phyloP scores from a whole-genome alignment of 2,888 invertebrate genomes.

The Eremobia ochroleuca region DNA sequence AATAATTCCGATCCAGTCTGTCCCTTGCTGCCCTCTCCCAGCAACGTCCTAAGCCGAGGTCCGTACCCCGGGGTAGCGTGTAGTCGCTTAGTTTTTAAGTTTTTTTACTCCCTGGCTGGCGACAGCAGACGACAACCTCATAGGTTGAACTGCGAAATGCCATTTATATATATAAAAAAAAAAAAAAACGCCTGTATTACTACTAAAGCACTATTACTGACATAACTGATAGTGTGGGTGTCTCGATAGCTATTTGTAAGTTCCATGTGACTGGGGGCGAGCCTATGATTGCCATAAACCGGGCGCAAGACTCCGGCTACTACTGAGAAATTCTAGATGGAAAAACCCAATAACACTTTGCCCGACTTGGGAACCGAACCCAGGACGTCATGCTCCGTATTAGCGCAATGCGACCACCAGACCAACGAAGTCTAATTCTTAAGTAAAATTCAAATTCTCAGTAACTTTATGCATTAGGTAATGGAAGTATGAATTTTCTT shows the following conservation, averaged over 20 bases:
- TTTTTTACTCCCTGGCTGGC: no score
- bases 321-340: not conserved
- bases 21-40: no score
- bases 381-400: not conserved
- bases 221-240: not conserved
- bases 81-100: no score
- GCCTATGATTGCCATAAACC: not conserved
- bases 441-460: slow-evolving; percentile 19
- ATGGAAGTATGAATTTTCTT: slow-evolving; percentile 58
- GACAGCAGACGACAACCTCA: no score
- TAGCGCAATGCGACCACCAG: not conserved
- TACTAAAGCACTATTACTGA: not conserved
- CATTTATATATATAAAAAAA: no score
- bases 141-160: no score
- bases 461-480: slow-evolving; percentile 20
- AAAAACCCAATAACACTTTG: not conserved
- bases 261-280: not conserved
- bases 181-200: no score
- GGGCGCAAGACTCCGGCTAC: not conserved
- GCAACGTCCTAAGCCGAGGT: no score
- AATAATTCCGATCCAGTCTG: no score
- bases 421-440: not conserved
- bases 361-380: not conserved
- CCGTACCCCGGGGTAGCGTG: no score
- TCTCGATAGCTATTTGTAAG: not conserved